These are phyloP conservation scores for Lithophane leautieri DNA, from an alignment of 2,888 invertebrate species.

Conservation along the genomic window DNA sequence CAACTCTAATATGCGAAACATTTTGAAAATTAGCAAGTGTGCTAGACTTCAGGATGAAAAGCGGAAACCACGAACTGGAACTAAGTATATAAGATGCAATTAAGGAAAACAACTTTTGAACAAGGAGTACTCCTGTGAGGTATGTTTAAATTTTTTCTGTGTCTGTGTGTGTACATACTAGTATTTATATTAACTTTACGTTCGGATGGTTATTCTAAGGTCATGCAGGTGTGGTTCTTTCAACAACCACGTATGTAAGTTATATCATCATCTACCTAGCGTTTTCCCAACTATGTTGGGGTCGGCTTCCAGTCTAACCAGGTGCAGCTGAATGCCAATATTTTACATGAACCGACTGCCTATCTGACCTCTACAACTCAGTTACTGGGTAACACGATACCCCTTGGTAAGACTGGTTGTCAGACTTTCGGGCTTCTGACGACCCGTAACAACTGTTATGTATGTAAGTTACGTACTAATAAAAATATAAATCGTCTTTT, in stretches of 20 bases:
- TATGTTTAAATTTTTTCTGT: neutral
- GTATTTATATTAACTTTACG: neutral
- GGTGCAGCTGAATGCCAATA: no score
- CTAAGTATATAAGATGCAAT: slow-evolving; percentile 22
- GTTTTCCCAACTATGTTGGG: no score
- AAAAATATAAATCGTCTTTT: neutral
- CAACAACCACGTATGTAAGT: neutral
- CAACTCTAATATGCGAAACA: neutral
- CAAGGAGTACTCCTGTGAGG: neutral
- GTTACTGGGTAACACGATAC: no score
- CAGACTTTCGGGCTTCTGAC: no score
- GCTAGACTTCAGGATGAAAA: slow-evolving; percentile 7
- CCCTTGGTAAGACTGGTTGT: no score
- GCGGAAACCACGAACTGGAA: slow-evolving; percentile 7
- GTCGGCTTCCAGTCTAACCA: no score
- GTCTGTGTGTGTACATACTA: neutral
- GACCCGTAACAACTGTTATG: no score
- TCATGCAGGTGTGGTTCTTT: neutral
- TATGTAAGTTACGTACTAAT: neutral
- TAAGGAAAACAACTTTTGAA: slow-evolving; percentile 18
- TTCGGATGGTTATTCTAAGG: neutral
- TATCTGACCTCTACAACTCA: no score
- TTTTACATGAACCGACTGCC: no score
- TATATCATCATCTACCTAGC: no score
- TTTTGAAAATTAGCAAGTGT: slow-evolving; percentile 3